These are phyloP conservation scores for Eunapius fragilis DNA, from an alignment of 37 sponge, comb jelly and placozoan genomes.

Conservation along the genomic window DNA sequence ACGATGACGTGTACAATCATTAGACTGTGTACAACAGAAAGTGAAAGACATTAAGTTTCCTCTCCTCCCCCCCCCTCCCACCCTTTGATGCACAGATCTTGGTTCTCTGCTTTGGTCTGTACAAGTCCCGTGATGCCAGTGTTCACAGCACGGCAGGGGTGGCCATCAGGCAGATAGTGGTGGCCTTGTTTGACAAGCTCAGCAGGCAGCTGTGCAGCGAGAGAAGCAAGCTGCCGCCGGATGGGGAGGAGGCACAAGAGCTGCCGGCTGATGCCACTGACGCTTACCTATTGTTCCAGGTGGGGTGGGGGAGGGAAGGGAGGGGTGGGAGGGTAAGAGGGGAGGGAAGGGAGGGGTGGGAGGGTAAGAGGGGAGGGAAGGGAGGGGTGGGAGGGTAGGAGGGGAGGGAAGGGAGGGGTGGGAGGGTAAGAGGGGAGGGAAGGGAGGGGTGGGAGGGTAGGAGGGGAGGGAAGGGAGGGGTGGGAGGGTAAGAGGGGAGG, in stretches of 20 bases:
- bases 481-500: no score
- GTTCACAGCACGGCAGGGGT: slow-evolving; percentile 82
- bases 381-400: neutral
- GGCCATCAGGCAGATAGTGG: slow-evolving; percentile 85
- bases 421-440: no score
- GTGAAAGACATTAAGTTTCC: no score
- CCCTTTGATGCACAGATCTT: slow-evolving; percentile 38
- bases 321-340: no score
- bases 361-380: neutral
- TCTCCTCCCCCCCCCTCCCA: no score
- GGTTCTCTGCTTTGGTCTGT: slow-evolving; percentile 73
- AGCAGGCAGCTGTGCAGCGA: slow-evolving; percentile 1
- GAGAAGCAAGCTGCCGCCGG: neutral
- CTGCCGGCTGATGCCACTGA: slow-evolving; percentile 63
- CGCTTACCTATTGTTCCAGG: slow-evolving; percentile 90
- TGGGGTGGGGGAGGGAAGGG: neutral
- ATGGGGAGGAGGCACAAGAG: slow-evolving; percentile 12
- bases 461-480: no score
- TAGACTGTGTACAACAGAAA: no score
- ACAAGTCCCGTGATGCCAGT: slow-evolving; percentile 52
- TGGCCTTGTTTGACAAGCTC: slow-evolving; percentile 78
- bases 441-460: no score
- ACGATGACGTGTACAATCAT: no score
- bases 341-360: neutral
- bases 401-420: no score